Base-by-base conservation (phyloP, 2,888 invertebrate species). In the Pseudoips prasinana region DNA sequence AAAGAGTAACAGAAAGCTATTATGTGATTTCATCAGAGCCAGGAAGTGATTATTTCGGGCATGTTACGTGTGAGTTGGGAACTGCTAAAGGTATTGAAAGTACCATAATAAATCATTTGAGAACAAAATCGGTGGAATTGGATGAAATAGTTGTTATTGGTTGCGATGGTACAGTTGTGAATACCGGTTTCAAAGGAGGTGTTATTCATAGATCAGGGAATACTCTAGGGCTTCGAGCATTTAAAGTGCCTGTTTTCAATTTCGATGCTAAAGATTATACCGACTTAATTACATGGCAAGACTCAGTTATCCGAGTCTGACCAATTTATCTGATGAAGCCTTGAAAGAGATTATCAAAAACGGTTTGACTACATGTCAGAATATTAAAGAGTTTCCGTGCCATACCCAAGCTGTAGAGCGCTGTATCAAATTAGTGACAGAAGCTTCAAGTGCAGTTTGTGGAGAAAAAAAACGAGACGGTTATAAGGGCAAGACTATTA, bases 271-370 rank as follows among this genome's bases (percentile, higher is more conserved):
- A 25, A 25, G 27, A 33, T 27, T 33, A 33, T 22, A 33, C 27
- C 1, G 26, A 33, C 8, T 1, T 33, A 8, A 33, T 26, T 22
- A 33, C 22, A 11, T 33, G 33, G 22, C 27, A 14, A 33, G 26
- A 33, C 18, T 27, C 1, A 10, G 7, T 26, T 2, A 33, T 33
- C 33, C 33, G 26, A 25, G 26, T 26, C 10, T 30, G 8, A 30
- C 30, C 23, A 30, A 30, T 24, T 8, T 30, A 23, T 22, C 30
- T 8, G 30, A 30, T 25, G 25, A 25, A 23, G 9, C 30, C 30
- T 30, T 30, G 18, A 31, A 31, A 24, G 19, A 25, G 7, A 11
- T 10, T 10, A 11, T 25, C 25, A 25, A 14, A 11, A 25, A 1
- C 8, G 25, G 25, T 18, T 6, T 18, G 4, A 18, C 4, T 6